Conservation (phyloP, 64 coral and sea anemone genomes). For the Orbicella faveolata region DNA sequence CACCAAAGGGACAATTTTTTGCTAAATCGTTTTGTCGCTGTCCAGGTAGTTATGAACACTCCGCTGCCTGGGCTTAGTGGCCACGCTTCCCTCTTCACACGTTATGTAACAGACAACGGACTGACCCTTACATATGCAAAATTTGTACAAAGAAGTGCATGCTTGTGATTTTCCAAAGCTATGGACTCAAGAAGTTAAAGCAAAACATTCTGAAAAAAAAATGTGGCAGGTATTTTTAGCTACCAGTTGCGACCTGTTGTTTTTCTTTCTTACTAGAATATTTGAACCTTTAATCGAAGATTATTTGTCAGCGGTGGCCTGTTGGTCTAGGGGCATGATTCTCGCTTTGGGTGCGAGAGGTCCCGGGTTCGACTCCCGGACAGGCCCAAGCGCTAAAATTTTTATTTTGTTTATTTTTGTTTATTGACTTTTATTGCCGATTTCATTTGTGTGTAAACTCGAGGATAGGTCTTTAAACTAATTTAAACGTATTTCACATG, state of each 20-base stretch:
- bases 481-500: no score
- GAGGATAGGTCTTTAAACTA: no score
- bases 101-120: not conserved
- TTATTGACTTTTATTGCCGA: not conserved
- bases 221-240: no score
- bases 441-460: not conserved
- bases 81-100: not conserved
- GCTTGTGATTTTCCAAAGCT: no score
- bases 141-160: no score
- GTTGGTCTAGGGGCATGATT: constrained; percentile 19
- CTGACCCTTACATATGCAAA: not conserved
- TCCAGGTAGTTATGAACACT: constrained; percentile 8
- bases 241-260: not conserved
- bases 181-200: no score
- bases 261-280: no score
- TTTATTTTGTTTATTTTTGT: not conserved
- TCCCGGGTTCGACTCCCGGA: constrained; percentile 15
- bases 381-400: not conserved
- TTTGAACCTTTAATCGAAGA: no score
- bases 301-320: not conserved
- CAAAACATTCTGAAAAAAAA: no score
- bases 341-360: constrained; percentile 18
- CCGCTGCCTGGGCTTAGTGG: not conserved
- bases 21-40: not conserved
- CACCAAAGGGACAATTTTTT: not conserved